These are phyloP conservation scores for Cavia porcellus DNA, from an alignment of 2,113 vertebrate species.

Conservation along the genomic window DNA sequence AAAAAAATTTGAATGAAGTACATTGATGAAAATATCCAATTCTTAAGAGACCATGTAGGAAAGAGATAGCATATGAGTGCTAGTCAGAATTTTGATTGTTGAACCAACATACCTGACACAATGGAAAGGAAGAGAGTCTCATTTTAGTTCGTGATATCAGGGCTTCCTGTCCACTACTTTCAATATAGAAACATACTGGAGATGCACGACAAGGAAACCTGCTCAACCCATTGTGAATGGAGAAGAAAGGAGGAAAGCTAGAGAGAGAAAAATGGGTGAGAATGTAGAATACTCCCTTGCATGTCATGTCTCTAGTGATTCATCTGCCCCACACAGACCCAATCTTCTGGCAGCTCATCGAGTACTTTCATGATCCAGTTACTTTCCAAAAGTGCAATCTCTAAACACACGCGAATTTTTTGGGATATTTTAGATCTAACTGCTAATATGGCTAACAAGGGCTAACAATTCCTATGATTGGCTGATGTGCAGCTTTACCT, in stretches of 20 bases:
- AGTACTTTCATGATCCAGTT: not conserved
- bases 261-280: not conserved
- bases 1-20: not conserved
- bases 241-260: not conserved
- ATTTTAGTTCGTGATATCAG: not conserved
- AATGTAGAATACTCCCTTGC: too few relatives aligned
- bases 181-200: not conserved
- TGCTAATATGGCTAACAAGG: not conserved
- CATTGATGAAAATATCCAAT: not conserved
- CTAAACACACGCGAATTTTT: not conserved
- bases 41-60: not conserved
- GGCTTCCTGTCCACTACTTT: not conserved
- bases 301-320: not conserved
- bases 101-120: not conserved
- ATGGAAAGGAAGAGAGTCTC: not conserved
- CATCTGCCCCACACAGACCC: not conserved
- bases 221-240: not conserved
- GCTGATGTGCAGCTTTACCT: not conserved
- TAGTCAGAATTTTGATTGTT: not conserved
- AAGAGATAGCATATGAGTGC: not conserved
- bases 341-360: not conserved
- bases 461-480: not conserved
- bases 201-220: not conserved
- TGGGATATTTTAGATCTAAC: not conserved
- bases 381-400: not conserved